Base-by-base conservation (phyloP, 2,888 invertebrate genomes). In the Dolichopus griseipennis region DNA sequence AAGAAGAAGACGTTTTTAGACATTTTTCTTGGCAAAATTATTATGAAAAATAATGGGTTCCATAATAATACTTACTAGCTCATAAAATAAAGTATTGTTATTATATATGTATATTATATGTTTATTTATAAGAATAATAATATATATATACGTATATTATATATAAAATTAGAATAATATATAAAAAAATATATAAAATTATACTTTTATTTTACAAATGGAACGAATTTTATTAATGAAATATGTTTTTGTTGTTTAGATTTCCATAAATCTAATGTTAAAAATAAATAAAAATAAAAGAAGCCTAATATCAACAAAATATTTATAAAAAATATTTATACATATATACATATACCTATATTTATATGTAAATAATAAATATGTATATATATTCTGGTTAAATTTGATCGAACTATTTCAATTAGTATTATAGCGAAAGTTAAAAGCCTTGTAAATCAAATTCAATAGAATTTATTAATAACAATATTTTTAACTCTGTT, bases 181-280 rank as follows among this genome's bases (percentile, higher is more conserved):
- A n/a, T n/a, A 27, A 27, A 27, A 27, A 27, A 27, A 27, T 2
- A 15, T 52, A 52, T 43, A 52, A 52, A 52, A 52, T 52, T 18
- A 15, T 15, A n/a, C n/a, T 52, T 52, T 52, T 52, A 52, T 52
- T 52, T 52, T 52, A 52, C 52, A 52, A 52, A 52, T 52, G 52
- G 52, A 52, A 52, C 52, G 52, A 52, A 52, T 52, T 52, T 52
- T 18, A 52, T 52, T 52, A 52, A 52, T 52, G 52, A 52, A 52
- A 52, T 52, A 52, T 52, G 52, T 52, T 52, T 27, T 52, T 52
- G 52, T n/a, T 52, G 52, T 52, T 52, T 52, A 52, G 52, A 52
- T 52, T 52, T 52, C 18, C 52, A 52, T 52, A 52, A 52, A 52
- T 52, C 52, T 52, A 52, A 52, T 52, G 52, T 18, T 52, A 52